phyloP scores from a whole-genome alignment of 2,888 invertebrate species.

The Drosophila setosimentum region DNA sequence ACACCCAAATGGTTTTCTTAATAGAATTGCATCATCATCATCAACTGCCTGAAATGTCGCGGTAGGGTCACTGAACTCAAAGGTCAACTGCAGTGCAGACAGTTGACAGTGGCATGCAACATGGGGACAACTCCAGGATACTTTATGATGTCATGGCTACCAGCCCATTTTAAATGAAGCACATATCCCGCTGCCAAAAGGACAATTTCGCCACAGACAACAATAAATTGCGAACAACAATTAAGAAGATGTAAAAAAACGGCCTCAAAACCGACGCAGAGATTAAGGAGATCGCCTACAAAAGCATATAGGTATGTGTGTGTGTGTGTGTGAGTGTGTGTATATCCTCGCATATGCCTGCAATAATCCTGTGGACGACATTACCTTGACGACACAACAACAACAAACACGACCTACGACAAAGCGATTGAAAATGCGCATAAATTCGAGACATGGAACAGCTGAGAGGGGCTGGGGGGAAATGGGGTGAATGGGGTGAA shows the following conservation, averaged over 20 bases:
- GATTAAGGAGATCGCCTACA: conserved; percentile 28
- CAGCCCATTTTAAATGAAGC: conserved; percentile 14
- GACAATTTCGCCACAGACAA: conserved; percentile 22
- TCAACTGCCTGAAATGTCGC: neutral
- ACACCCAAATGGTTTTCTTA: neutral
- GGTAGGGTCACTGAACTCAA: conserved; percentile 65
- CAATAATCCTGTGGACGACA: conserved; percentile 73
- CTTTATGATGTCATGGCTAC: conserved; percentile 69
- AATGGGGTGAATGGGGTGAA: conserved; percentile 10
- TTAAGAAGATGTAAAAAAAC: conserved; percentile 29
- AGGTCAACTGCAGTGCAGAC: conserved; percentile 64
- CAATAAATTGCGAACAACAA: conserved; percentile 32
- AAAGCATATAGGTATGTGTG: conserved; percentile 14
- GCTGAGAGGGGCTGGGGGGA: neutral
- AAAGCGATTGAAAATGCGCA: conserved; percentile 78
- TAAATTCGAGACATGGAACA: conserved; percentile 62
- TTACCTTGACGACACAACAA: conserved; percentile 76
- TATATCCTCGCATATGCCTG: conserved; percentile 1
- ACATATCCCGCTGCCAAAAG: conserved; percentile 33
- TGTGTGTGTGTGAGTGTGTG: neutral
- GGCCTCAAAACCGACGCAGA: conserved; percentile 9
- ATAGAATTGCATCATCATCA: conserved; percentile 58
- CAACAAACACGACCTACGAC: conserved; percentile 82
- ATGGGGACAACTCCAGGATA: conserved; percentile 20
- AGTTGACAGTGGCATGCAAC: conserved; percentile 26